A percentile compares a stretch with the other conserved stretches of the same genome.
Conservation (phyloP, 1,140 invertebrate species). For the Atta cephalotes region DNA sequence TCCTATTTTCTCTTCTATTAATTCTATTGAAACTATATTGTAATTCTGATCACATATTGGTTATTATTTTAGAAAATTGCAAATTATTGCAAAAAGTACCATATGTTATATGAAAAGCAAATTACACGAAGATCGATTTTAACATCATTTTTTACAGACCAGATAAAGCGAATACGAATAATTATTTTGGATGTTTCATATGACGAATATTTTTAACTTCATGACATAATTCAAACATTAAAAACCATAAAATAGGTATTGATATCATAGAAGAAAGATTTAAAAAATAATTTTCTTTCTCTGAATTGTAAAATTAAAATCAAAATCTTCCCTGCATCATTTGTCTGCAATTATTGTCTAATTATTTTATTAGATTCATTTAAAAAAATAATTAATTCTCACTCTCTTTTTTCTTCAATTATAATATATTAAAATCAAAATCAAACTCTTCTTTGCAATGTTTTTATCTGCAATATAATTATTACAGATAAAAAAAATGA, state of each 20-base stretch:
- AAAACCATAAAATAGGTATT: neutral
- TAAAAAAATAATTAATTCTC: too few species aligned
- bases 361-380: neutral
- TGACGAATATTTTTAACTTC: neutral
- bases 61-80: slow-evolving; percentile 10
- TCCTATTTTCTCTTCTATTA: neutral
- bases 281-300: neutral
- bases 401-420: too few species aligned
- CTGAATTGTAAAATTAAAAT: neutral
- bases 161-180: neutral
- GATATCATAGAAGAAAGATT: neutral
- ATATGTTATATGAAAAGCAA: slow-evolving; percentile 2
- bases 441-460: too few species aligned
- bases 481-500: neutral
- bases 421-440: neutral
- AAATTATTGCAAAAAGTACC: slow-evolving; percentile 7
- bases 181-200: neutral
- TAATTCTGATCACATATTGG: slow-evolving; percentile 7
- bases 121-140: slow-evolving; percentile 4
- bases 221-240: neutral
- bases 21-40: neutral
- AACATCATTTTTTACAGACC: neutral
- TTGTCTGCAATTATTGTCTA: neutral
- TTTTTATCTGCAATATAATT: neutral
- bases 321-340: neutral